phyloP scores from a whole-genome alignment of 2,888 invertebrate species.

The Eurois occulta region DNA sequence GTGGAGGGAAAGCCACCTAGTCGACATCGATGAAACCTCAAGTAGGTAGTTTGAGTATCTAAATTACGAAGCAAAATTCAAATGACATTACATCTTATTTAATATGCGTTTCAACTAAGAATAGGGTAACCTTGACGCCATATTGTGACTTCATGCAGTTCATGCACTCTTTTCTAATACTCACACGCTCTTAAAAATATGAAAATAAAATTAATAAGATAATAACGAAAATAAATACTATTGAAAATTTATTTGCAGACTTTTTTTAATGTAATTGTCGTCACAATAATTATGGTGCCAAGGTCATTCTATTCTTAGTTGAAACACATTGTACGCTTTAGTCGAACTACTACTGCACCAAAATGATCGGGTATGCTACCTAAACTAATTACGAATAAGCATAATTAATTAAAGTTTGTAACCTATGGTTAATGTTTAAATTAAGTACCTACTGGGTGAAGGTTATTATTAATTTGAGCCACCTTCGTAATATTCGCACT shows the following conservation, averaged over 20 bases:
- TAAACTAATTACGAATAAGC: neutral
- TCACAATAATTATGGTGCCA: neutral
- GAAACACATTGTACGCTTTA: neutral
- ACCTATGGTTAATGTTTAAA: neutral
- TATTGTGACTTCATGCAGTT: too few species aligned
- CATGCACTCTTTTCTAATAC: too few species aligned
- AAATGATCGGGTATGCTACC: neutral
- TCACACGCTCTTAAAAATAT: too few species aligned
- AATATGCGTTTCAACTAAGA: too few species aligned
- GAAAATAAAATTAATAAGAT: neutral
- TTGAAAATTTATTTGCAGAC: neutral
- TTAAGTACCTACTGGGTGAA: slow-evolving; percentile 1
- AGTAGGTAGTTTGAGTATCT: neutral
- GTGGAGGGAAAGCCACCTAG: neutral
- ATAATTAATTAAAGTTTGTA: neutral
- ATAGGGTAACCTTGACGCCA: too few species aligned
- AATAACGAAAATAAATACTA: neutral
- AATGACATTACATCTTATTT: neutral
- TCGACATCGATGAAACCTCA: neutral
- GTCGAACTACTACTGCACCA: neutral
- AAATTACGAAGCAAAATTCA: neutral
- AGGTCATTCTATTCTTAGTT: neutral
- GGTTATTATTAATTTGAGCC: slow-evolving; percentile 5
- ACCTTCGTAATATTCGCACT: slow-evolving; percentile 4
- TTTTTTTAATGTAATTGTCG: neutral